Base-by-base conservation (phyloP, 2,888 invertebrate species). In the Anthophora plumipes region DNA sequence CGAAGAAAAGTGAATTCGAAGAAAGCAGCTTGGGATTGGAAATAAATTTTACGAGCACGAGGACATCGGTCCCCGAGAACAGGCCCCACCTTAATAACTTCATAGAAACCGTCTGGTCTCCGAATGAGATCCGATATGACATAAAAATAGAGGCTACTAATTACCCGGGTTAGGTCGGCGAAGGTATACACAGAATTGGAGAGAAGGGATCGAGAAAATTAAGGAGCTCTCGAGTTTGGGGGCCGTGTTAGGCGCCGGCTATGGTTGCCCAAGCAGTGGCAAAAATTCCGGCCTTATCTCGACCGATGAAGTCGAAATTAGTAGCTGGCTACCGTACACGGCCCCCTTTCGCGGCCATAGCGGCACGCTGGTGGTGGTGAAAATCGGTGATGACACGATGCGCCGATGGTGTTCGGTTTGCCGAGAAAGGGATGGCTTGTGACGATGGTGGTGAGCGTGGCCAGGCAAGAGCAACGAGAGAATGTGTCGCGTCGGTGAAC, bases 301-400 rank as follows among this genome's bases (percentile, higher is more conserved):
- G 88, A 76, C 89, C 92, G 93, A 93, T 93, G 93, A 93, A 93
- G 93, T 92, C 92, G 92, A 93, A 93, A 93, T 93, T 93, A 93
- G 93, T 93, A 93, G 92, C 90, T 86, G 87, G 93, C 93, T 93
- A 93, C 93, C 91, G 93, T 93, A 93, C 92, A 88, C 85, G 85
- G 83, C 61, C 71, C 79, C 39, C n/a, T n/a, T 67, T 31, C 63
- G 57, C 57, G 57, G 17, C 57, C 31, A 41, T 25, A 31, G 57
- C 14, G n/a, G n/a, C 37, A 22, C 57, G 37, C n/a, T 25, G 48
- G 74, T 71, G 67, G 54, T 76, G 54, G 83, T 73, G 76, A 39
- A 63, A 72, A 66, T 70, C 22, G 55, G 66, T 64, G 80, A 54
- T 50, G 70, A 68, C 63, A 54, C 52, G 46, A 31, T 72, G 59